Conservation (phyloP, 2,797 vertebrate species). For the Propithecus deckenii region DNA sequence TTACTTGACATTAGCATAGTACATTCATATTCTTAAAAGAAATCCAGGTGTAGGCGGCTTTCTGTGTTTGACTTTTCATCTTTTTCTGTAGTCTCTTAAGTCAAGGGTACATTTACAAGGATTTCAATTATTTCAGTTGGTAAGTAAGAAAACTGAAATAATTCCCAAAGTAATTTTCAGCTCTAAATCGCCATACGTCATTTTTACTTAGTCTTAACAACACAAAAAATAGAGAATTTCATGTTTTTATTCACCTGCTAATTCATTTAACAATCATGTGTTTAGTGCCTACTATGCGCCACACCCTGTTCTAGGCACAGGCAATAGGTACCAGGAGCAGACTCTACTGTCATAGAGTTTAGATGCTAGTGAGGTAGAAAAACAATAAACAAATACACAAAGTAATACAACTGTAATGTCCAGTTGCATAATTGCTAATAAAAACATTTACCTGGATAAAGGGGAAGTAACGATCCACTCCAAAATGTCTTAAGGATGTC, state of each 20-base stretch:
- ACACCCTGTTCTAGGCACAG: neutral
- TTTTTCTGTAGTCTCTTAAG: neutral
- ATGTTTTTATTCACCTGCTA: neutral
- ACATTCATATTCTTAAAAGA: conserved; percentile 32
- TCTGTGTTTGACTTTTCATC: neutral
- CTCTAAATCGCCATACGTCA: neutral
- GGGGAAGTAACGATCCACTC: neutral
- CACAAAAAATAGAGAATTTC: neutral
- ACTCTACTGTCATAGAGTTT: neutral
- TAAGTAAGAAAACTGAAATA: neutral
- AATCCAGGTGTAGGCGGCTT: neutral
- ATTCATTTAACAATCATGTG: neutral
- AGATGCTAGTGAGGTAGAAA: neutral
- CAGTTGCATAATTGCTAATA: neutral
- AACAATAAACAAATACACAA: neutral
- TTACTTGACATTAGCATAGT: neutral
- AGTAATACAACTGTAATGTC: neutral
- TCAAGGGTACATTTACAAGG: neutral
- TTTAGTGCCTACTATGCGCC: neutral
- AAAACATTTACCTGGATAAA: conserved; percentile 7
- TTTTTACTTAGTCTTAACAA: neutral
- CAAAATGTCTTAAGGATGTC: neutral
- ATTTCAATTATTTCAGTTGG: neutral
- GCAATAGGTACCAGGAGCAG: neutral
- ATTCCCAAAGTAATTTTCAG: neutral